Conservation (phyloP, 2,113 vertebrate genomes). For the zebrafish (Danio rerio) region DNA sequence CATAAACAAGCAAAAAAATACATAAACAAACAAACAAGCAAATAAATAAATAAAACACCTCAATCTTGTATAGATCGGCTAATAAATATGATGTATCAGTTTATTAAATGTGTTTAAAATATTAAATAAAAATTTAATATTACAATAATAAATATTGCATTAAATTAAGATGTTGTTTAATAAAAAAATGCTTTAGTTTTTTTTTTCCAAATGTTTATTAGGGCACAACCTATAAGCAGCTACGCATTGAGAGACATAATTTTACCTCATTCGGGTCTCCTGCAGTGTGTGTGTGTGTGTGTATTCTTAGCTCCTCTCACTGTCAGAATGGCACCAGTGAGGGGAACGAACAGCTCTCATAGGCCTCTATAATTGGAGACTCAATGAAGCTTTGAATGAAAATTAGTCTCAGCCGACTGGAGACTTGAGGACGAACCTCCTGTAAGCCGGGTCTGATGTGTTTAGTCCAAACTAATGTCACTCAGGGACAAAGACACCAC, state of each 20-base stretch:
- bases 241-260: background rate
- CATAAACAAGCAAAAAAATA: too few relatives aligned
- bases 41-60: too few relatives aligned
- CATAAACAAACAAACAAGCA: too few relatives aligned
- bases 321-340: conserved; percentile 51
- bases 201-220: too few relatives aligned
- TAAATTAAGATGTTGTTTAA: too few relatives aligned
- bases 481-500: background rate
- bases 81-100: too few relatives aligned
- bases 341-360: conserved; percentile 69
- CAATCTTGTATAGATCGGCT: too few relatives aligned
- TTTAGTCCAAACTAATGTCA: background rate
- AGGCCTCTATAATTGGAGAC: conserved; percentile 70
- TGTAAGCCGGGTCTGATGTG: conserved; percentile 41
- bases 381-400: conserved; percentile 79
- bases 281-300: background rate
- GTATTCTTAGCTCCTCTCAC: conserved; percentile 13
- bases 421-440: conserved; percentile 58
- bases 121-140: too few relatives aligned
- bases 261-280: background rate
- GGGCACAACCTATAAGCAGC: too few relatives aligned
- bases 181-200: too few relatives aligned
- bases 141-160: too few relatives aligned
- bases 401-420: conserved; percentile 74
- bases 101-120: too few relatives aligned